Evolutionary conservation across 2,888 invertebrate genomes (phyloP).

Genomic region (Atrina japonica): DNA sequence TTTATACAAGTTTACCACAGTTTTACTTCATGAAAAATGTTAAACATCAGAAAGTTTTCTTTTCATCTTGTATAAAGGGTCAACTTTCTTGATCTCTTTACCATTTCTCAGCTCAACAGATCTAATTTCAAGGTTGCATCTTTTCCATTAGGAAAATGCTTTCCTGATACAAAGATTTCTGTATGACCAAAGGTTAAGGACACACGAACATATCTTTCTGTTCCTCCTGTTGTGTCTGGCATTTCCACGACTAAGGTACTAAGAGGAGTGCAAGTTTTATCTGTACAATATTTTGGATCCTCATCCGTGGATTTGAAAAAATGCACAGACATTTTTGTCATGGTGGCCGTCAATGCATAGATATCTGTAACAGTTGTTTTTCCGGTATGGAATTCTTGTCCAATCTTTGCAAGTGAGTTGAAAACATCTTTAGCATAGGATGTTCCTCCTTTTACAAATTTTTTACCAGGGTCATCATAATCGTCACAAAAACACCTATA

Average conservation of each 20-base stretch:
- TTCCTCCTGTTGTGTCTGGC: slow-evolving; percentile 32
- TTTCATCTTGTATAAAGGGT: too few species aligned
- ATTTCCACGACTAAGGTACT: slow-evolving; percentile 46
- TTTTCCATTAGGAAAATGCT: slow-evolving; percentile 6
- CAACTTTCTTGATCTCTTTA: too few species aligned
- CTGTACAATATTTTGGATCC: slow-evolving; percentile 46
- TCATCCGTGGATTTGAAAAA: slow-evolving; percentile 41
- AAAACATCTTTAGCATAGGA: slow-evolving; percentile 42
- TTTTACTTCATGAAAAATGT: too few species aligned
- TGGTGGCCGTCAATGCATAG: slow-evolving; percentile 39
- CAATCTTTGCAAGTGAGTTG: slow-evolving; percentile 44
- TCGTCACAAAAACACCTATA: slow-evolving; percentile 43
- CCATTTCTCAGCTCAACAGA: neutral
- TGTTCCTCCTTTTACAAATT: neutral
- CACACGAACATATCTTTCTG: slow-evolving; percentile 35
- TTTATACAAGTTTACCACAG: too few species aligned
- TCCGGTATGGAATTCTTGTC: slow-evolving; percentile 30
- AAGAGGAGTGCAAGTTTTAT: slow-evolving; percentile 30
- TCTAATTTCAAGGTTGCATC: neutral
- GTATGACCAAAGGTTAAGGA: slow-evolving; percentile 51
- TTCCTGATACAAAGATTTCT: slow-evolving; percentile 42
- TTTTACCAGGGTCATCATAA: slow-evolving; percentile 35
- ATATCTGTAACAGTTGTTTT: slow-evolving; percentile 28
- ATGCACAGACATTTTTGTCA: slow-evolving; percentile 30
- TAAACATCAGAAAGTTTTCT: too few species aligned